A percentile compares a stretch with the other conserved stretches of the same genome.
These are phyloP conservation scores for Parus major DNA, from an alignment of 2,113 vertebrate genomes.

Conservation along the genomic window DNA sequence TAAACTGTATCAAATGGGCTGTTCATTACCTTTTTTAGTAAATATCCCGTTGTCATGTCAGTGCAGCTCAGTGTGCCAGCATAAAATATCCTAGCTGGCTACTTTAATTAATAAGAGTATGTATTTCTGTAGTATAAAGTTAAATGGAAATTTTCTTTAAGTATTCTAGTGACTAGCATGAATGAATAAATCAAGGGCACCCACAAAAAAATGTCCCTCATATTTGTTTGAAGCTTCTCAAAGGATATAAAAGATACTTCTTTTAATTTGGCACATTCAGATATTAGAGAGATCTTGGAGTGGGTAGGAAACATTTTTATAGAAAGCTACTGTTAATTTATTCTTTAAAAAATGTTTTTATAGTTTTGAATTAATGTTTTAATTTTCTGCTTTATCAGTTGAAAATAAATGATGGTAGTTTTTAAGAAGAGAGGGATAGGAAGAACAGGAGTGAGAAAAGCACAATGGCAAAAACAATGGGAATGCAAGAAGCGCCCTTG, in stretches of 20 bases:
- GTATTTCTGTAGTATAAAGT: not conserved
- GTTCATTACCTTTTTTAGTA: constrained; percentile 12
- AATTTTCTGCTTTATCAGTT: not conserved
- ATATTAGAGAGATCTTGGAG: not conserved
- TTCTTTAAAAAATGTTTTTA: not conserved
- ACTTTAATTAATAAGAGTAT: not conserved
- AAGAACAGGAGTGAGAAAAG: not conserved
- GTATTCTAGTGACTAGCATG: not conserved
- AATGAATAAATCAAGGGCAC: not conserved
- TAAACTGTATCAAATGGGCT: constrained; percentile 13
- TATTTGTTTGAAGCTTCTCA: not conserved
- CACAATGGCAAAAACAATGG: not conserved
- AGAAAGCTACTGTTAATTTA: not conserved
- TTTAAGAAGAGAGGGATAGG: not conserved
- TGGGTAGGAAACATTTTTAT: not conserved
- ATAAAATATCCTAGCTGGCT: not conserved
- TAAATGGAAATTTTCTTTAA: not conserved
- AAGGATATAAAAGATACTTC: not conserved
- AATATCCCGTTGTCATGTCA: constrained; percentile 4
- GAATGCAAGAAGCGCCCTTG: not conserved
- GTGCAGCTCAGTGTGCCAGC: not conserved
- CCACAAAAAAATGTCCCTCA: not conserved
- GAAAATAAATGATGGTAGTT: not conserved
- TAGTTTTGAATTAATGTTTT: not conserved
- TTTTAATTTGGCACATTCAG: not conserved